Evolutionary conservation across 2,113 vertebrate genomes (phyloP), one percentile per base, ranked within the genome.

Genomic region (Toxotes chatareus): DNA sequence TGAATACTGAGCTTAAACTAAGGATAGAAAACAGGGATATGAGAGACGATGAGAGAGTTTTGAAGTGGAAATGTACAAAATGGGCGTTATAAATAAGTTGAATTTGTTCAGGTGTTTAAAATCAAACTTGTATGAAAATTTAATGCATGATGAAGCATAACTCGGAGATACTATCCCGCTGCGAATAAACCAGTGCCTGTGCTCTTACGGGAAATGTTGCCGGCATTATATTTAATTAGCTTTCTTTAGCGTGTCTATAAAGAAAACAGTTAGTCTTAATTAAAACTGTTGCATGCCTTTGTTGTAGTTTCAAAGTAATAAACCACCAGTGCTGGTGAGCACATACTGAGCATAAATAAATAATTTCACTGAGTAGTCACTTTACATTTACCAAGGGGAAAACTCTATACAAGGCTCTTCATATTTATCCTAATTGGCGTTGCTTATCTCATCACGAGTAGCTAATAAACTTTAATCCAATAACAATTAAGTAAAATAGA

Each of bases 201-300:
- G 63, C 80, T 92, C 92, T 92, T 92, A 82, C 62, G 92, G 93
- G 93, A 93, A 89, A 93, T 91, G 92, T 94, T 46, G 79, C 72
- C 17, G 32, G 69, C 82, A 67, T 91, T 90, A 69, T 86, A 88
- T 93, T 91, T 94, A 93, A 95, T 95, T 94, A 94, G 88, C 85
- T 91, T 88, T 88, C 79, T 86, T 79, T 90, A 67, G 85, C 23
- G 63, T 68, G 61, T 79, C 89, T 87, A 86, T 91, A 90, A 94
- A 93, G 91, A 86, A 94, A 93, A 93, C 93, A 94, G 93, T 94
- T 92, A 93, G 90, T 93, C 93, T 93, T 94, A 93, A 94, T 95
- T 94, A 94, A 94, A 92, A 90, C 34, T 3, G 66, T 79, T 80
- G 84, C 80, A 76, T 76, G 88, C 79, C 77, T 81, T 83, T 17